Conservation (phyloP, 2,113 vertebrate species). For the Orcinus orca region DNA sequence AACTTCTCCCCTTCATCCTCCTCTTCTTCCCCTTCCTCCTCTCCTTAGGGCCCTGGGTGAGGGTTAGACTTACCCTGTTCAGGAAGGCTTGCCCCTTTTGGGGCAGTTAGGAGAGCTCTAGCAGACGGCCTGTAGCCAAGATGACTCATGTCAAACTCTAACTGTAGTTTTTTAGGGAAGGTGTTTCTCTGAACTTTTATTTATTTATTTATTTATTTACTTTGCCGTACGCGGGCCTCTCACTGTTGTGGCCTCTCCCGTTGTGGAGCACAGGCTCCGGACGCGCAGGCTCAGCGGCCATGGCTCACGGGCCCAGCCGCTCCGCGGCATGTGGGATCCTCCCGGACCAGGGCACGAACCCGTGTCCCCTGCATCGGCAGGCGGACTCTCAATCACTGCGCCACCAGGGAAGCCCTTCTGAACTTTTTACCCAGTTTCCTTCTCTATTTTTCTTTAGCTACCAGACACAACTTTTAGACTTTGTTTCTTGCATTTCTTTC, state of each 20-base stretch:
- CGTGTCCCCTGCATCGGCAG: too few species aligned
- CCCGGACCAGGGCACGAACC: too few species aligned
- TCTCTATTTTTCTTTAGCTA: background rate
- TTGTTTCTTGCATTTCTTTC: constrained; percentile 6
- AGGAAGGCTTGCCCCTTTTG: background rate
- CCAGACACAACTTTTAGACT: background rate
- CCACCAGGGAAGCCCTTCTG: background rate
- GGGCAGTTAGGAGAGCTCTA: background rate
- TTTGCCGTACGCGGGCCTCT: too few species aligned
- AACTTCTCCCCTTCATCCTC: too few species aligned
- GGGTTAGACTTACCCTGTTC: background rate
- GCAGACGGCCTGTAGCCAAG: background rate
- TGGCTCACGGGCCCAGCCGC: too few species aligned
- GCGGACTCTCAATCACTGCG: too few species aligned
- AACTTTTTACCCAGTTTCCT: background rate
- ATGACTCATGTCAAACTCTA: background rate
- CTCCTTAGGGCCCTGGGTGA: background rate
- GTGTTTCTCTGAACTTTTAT: background rate
- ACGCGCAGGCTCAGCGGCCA: too few species aligned
- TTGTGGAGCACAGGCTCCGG: too few species aligned
- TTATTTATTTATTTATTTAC: too few species aligned
- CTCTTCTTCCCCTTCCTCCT: background rate
- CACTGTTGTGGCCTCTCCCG: too few species aligned
- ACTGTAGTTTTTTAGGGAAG: background rate
- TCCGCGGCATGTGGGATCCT: too few species aligned